Percentiles rank a stretch among this genome's conserved stretches.
These are phyloP conservation scores for Salminus brasiliensis DNA, from an alignment of 2,113 vertebrate species.

Conservation along the genomic window DNA sequence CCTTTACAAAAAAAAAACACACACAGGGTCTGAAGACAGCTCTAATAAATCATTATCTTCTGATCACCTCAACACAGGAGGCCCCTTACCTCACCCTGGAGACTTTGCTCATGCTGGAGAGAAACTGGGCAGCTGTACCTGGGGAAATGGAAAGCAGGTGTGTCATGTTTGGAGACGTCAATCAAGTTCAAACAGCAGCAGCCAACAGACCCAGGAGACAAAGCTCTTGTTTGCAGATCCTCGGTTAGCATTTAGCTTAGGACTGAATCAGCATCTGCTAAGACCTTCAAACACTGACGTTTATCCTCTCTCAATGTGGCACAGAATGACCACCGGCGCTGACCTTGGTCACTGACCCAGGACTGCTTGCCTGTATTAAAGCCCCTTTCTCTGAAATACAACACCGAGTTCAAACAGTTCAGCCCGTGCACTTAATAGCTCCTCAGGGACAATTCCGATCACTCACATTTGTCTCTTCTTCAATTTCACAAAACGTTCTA, in stretches of 20 bases:
- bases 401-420: background rate
- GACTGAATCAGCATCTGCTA: background rate
- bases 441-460: background rate
- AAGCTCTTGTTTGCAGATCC: background rate
- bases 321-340: background rate
- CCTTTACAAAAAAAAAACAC: background rate
- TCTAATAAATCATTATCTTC: background rate
- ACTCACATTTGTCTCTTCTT: background rate
- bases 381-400: background rate
- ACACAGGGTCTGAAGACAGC: background rate
- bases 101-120: conserved; percentile 25
- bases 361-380: background rate
- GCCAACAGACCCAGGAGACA: too few species aligned
- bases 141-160: background rate
- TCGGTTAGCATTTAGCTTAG: background rate
- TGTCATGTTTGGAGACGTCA: background rate
- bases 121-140: conserved; percentile 6
- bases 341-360: background rate
- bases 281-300: background rate
- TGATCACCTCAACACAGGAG: background rate
- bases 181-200: conserved; percentile 9
- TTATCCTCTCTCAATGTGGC: background rate
- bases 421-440: background rate
- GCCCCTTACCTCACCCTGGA: conserved; percentile 18
- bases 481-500: background rate